A percentile compares a stretch with the other conserved stretches of the same genome.
Conservation (phyloP, 1,140 invertebrate genomes). For the Sycobia sp. region DNA sequence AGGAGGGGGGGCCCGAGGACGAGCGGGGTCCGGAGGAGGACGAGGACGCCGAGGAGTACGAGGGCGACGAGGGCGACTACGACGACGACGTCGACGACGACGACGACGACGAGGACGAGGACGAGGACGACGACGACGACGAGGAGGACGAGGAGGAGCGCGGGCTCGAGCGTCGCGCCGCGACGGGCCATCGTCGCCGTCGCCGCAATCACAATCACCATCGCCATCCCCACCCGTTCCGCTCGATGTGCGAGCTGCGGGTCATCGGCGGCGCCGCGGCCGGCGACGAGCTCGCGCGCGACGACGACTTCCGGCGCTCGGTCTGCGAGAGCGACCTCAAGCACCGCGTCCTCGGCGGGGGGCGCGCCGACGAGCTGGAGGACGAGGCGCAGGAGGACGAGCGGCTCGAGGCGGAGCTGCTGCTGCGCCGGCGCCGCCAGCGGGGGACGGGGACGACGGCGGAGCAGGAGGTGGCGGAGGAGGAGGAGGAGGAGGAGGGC, state of each 20-base stretch:
- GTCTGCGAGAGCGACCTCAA: conserved; percentile 54
- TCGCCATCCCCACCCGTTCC: conserved; percentile 44
- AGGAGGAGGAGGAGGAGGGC: conserved; percentile 45
- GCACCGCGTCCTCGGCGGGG: conserved; percentile 36
- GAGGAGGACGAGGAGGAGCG: conserved; percentile 55
- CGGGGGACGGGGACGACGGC: background rate
- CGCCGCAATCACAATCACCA: no score
- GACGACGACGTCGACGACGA: no score
- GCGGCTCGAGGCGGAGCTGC: conserved; percentile 44
- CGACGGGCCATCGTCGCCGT: no score
- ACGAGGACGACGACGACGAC: conserved; percentile 53
- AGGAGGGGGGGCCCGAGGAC: no score
- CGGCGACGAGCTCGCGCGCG: conserved; percentile 41
- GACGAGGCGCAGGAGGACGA: background rate
- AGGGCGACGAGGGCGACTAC: no score
- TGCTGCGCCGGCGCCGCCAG: no score
- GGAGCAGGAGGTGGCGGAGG: conserved; percentile 24
- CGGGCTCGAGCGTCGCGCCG: conserved; percentile 42
- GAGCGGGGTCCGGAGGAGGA: conserved; percentile 41
- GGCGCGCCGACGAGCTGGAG: background rate
- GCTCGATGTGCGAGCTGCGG: conserved; percentile 48
- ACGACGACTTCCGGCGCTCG: conserved; percentile 50
- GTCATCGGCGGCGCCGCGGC: conserved; percentile 7
- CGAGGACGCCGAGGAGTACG: no score
- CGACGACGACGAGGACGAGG: conserved; percentile 50